Evolutionary conservation across 2,797 vertebrate species (phyloP), one percentile per base, ranked within the genome.

Genomic region (Steatocranus sp.): DNA sequence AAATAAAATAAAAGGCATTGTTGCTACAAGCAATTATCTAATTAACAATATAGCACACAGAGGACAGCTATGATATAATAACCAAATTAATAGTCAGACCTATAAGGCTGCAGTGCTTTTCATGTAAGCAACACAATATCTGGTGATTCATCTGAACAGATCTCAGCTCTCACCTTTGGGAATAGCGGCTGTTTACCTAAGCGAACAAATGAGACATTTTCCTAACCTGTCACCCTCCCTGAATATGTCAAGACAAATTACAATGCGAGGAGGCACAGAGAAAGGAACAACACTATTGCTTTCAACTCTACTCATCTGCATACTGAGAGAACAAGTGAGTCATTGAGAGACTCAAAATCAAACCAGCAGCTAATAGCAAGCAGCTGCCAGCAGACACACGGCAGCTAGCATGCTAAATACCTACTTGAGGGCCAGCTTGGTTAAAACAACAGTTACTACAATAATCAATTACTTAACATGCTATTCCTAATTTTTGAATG

Each of bases 321-420:
- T 92, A 90, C 78, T 23, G 79, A 84, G 86, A 83, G 93, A 92
- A 93, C 92, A 93, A 93, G 85, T 82, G 91, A 93, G 89, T 91
- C 92, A 93, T 94, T 92, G 86, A 93, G 82, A 79, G 75, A 83
- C 79, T 87, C 80, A 84, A 86, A 88, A 91, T 87, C 82, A 85
- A 90, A 92, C 83, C 84, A 87, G 81, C 30, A 3, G 80, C 86
- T 76, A 90, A 83, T n/a, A 53, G 83, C 63, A 76, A 91, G 78
- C 89, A 91, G 89, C 88, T 92, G 91, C 83, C 86, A 78, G 79
- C 75, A 75, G 83, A 89, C 68, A 78, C 53, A 14, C 76, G 79
- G 87, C 83, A 83, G 79, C 83, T 85, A 61, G 88, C 86, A 89
- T 89, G 88, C 81, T 91, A 86, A 92, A 88, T 54, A 92, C 50